These are phyloP conservation scores for Antedon mediterranea DNA, from an alignment of 53 echinoderm and acorn worm genomes.

Conservation along the genomic window DNA sequence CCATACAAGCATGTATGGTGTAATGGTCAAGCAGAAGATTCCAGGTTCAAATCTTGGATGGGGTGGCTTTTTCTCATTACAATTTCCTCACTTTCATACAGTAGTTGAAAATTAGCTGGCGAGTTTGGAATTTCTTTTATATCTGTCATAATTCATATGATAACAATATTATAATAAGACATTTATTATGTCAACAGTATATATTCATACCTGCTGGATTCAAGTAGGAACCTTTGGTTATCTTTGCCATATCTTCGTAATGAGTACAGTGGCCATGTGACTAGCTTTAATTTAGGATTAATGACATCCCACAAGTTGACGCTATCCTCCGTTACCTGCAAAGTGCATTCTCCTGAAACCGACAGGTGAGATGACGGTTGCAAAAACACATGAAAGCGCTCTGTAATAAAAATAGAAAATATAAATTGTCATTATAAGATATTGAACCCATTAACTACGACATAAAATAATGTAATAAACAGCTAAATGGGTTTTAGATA, in stretches of 20 bases:
- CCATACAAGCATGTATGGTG: no score
- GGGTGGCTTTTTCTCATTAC: no score
- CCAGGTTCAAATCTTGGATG: no score
- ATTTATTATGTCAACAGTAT: no score
- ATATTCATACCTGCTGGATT: slow-evolving; percentile 18
- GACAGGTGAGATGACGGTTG: slow-evolving; percentile 11
- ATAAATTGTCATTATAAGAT: no score
- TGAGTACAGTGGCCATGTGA: slow-evolving; percentile 18
- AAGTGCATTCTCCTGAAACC: slow-evolving; percentile 22
- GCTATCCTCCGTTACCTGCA: slow-evolving; percentile 26
- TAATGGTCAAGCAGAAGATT: no score
- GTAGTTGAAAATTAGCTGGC: no score
- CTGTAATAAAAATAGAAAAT: not conserved
- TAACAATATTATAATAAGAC: no score
- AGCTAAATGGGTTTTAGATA: not conserved
- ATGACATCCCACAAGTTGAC: slow-evolving; percentile 21
- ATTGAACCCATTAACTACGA: not conserved
- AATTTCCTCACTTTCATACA: no score
- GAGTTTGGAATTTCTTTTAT: no score
- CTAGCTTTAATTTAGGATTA: slow-evolving; percentile 18
- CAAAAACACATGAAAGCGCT: slow-evolving; percentile 18
- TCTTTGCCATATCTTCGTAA: slow-evolving; percentile 20
- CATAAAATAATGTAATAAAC: not conserved
- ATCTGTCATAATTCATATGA: no score
- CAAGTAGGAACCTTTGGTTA: slow-evolving; percentile 16